phyloP scores from a whole-genome alignment of 2,888 invertebrate species.

The Acanthococcus lagerstroemiae region DNA sequence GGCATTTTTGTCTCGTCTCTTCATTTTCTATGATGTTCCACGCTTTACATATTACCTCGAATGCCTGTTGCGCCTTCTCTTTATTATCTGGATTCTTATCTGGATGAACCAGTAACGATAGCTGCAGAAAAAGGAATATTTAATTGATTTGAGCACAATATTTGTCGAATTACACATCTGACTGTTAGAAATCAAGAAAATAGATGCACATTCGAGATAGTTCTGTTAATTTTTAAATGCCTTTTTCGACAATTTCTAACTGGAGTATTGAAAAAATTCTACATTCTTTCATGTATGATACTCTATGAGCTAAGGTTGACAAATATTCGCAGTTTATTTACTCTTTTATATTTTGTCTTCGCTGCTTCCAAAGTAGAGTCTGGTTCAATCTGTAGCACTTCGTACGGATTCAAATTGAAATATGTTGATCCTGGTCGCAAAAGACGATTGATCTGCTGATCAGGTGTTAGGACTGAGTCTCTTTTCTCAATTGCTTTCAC shows the following conservation, averaged over 20 bases:
- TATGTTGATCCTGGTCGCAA: constrained; percentile 95
- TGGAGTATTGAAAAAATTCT: no score
- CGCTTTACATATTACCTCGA: constrained; percentile 86
- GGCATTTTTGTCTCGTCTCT: constrained; percentile 81
- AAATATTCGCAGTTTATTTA: no score
- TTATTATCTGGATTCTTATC: constrained; percentile 97
- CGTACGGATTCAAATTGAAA: constrained; percentile 95
- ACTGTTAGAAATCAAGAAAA: no score
- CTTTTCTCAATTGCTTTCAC: constrained; percentile 97
- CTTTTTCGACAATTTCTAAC: no score
- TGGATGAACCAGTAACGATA: constrained; percentile 97
- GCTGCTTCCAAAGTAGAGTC: constrained; percentile 81
- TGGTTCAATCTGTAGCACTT: constrained; percentile 84
- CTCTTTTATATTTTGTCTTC: constrained; percentile 89
- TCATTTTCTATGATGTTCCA: constrained; percentile 95
- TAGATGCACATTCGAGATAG: no score
- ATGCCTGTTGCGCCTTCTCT: constrained; percentile 86
- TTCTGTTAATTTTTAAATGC: no score
- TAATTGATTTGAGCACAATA: no score
- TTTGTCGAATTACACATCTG: no score
- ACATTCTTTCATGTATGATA: no score
- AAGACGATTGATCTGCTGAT: constrained; percentile 93
- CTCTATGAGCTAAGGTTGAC: no score
- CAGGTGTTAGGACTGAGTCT: constrained; percentile 91
- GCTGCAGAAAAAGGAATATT: constrained; percentile 44